phyloP scores from a whole-genome alignment of 2,888 invertebrate genomes.

The Ectemnius continuus region DNA sequence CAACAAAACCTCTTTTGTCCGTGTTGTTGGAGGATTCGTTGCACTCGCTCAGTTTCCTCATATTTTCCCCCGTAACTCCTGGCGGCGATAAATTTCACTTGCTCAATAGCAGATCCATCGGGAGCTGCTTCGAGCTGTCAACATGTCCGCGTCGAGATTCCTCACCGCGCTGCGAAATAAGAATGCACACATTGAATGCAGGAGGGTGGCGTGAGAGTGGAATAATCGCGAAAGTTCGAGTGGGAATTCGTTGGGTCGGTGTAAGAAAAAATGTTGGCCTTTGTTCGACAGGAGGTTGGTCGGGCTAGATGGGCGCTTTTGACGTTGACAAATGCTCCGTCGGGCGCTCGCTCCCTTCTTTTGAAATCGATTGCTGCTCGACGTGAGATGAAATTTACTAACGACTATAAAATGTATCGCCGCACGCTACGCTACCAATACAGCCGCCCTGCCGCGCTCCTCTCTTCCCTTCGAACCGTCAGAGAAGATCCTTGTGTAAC shows the following conservation, averaged over 20 bases:
- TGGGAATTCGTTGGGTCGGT: neutral
- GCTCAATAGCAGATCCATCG: neutral
- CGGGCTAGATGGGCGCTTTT: slow-evolving; percentile 7
- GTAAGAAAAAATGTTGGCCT: neutral
- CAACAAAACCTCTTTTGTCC: neutral
- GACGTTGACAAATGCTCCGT: slow-evolving; percentile 26
- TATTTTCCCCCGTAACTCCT: neutral
- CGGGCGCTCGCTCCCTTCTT: slow-evolving; percentile 24
- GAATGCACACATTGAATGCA: neutral
- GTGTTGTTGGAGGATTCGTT: neutral
- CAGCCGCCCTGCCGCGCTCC: neutral
- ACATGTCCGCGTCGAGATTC: neutral
- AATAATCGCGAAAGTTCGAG: neutral
- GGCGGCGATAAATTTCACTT: neutral
- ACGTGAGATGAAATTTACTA: slow-evolving; percentile 20
- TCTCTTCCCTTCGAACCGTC: no score
- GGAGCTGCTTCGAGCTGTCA: neutral
- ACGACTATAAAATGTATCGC: slow-evolving; percentile 9
- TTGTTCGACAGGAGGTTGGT: slow-evolving; percentile 5
- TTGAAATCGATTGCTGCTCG: slow-evolving; percentile 27
- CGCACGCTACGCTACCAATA: neutral
- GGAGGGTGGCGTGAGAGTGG: neutral
- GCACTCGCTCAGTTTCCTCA: neutral
- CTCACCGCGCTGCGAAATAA: neutral
- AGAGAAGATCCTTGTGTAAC: neutral